Base-by-base conservation (phyloP, 2,888 invertebrate species). In the Lydus trimaculatus region DNA sequence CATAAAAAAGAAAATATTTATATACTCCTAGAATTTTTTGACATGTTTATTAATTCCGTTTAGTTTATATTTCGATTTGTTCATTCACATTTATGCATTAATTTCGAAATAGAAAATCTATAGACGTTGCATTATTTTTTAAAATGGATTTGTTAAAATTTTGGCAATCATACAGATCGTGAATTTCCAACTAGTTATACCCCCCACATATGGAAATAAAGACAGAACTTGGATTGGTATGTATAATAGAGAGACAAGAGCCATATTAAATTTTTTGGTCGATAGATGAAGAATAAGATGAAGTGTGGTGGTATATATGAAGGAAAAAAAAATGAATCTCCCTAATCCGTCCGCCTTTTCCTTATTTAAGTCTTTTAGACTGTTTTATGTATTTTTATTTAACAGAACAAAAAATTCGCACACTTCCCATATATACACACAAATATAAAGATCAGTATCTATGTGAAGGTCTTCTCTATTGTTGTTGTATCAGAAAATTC, bases 31-130 rank as follows among this genome's bases (percentile, higher is more conserved):
- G n/a, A n/a, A 60, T 33, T 60, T 36, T 60, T 36, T 60, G 60
- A 60, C 60, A 60, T 60, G 33, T 60, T 60, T 60, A 60, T 60
- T 60, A 60, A 60, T 60, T 36, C 36, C 60, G 60, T 43, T 28
- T 23, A 60, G 17, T 60, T 43, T 5, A 3, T 17, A 17, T 6
- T 43, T 39, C 15, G 13, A 17, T 17, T n/a, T 43, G 6, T 43
- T 17, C 8, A 17, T 17, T 17, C 17, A n/a, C n/a, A 17, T 36
- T 43, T 43, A n/a, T 43, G 43, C 43, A 43, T 43, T 17, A n/a
- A 43, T 43, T 43, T 33, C 11, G 1, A 33, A 33, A 33, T 33
- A 28, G 36, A 36, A 13, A 36, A 36, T 36, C 36, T 36, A 15
- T 36, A 36, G 36, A 13, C 36, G 15, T 36, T 36, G 13, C 11